Base-by-base conservation (phyloP, 2,113 vertebrate genomes). In the Otolemur garnettii region DNA sequence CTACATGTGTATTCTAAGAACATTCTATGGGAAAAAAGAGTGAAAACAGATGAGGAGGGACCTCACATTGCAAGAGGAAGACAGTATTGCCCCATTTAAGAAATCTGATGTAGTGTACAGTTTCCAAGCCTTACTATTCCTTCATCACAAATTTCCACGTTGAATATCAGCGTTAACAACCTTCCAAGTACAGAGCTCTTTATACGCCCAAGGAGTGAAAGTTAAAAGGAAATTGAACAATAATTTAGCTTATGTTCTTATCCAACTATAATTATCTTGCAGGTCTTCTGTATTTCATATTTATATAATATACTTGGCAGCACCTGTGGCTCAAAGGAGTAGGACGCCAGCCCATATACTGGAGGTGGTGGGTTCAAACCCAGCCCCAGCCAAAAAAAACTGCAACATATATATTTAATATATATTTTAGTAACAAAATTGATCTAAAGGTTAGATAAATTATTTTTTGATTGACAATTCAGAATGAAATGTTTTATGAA, bases 381-480 rank as follows among this genome's bases (percentile, higher is more conserved):
- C 38, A 38, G 38, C 38, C 38, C 38, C 38, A 38, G 38, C 38
- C 38, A 38, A 38, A 38, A 38, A 38, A 38, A 38, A 38, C 38
- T 38, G 38, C 38, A 38, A 38, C 4, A 38, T 38, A 38, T 38
- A 38, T 38, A 38, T 38, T 38, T 38, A 38, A 38, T 38, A 38
- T 38, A 38, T 92, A 50, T 92, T 95, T 96, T 90, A 84, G 15
- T 81, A 88, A 93, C 33, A 91, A 84, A 94, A 83, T 57, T 89
- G 6, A 90, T 78, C 50, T 42, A 45, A 87, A 62, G 18, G 87
- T 45, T 71, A 91, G 62, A 71, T 35, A 42, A 3, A 33, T 21
- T 15, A 82, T 82, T 75, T 90, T 94, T 87, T 93, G 45, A 79
- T 86, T 89, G 60, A 79, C 4, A 8, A 62, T 81, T 81, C 66